phyloP scores from a whole-genome alignment of 2,113 vertebrate genomes.

The Cyanoramphus novaezelandiae region DNA sequence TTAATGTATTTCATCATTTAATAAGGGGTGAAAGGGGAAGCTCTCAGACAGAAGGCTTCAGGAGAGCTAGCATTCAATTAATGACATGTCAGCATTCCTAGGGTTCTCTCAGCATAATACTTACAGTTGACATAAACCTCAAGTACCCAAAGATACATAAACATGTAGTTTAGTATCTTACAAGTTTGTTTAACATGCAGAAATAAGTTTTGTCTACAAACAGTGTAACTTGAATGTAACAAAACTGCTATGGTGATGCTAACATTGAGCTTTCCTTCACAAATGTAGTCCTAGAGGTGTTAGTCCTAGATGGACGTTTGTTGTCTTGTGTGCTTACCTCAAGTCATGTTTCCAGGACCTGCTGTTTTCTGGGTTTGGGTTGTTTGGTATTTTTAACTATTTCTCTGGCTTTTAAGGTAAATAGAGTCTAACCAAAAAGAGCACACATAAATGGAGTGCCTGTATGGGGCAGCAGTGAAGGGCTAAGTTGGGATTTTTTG shows the following conservation, averaged over 20 bases:
- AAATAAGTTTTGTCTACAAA: neutral
- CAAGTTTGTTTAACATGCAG: neutral
- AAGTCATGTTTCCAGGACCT: neutral
- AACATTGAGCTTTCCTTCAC: neutral
- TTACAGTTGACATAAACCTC: neutral
- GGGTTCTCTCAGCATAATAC: neutral
- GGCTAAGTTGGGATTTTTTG: neutral
- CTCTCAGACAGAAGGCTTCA: neutral
- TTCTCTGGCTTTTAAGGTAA: neutral
- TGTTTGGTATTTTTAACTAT: neutral
- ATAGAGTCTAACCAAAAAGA: neutral
- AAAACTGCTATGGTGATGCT: neutral
- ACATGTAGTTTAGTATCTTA: neutral
- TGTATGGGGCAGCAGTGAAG: neutral
- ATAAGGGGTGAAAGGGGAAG: neutral
- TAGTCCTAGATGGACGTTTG: neutral
- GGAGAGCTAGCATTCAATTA: neutral
- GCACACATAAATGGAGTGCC: neutral
- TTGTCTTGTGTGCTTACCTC: neutral
- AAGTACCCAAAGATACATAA: neutral
- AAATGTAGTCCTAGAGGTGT: neutral
- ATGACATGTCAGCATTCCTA: neutral
- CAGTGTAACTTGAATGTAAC: rapidly evolving
- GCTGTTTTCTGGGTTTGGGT: neutral
- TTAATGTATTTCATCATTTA: neutral